Evolutionary conservation across 2,113 vertebrate species (phyloP).

Genomic region (Cephalopterus ornatus): DNA sequence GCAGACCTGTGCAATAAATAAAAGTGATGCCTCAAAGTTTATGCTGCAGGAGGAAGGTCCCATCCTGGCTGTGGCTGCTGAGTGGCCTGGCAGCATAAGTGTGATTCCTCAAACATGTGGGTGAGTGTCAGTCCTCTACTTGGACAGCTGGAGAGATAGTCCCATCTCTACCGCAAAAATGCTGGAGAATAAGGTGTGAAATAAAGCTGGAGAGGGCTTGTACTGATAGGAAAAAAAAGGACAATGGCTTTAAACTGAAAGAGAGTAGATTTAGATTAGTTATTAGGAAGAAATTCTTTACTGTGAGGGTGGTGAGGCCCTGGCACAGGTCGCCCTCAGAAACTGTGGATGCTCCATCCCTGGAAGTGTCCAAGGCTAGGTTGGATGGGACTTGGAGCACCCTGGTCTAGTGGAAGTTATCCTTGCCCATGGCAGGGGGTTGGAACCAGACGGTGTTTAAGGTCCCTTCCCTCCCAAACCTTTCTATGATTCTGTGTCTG

Average conservation of each 20-base stretch:
- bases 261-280: too few relatives aligned
- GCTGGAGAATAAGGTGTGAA: neutral
- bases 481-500: neutral
- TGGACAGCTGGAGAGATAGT: neutral
- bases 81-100: fast-evolving
- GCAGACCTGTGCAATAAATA: neutral
- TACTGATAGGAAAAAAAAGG: neutral
- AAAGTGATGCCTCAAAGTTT: neutral
- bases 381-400: fast-evolving
- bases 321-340: neutral
- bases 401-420: neutral
- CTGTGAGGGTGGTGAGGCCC: neutral
- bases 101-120: fast-evolving
- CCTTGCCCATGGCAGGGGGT: neutral
- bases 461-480: neutral
- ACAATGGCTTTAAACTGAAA: neutral
- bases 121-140: neutral
- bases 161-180: neutral
- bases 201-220: neutral
- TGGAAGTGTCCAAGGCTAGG: too few relatives aligned
- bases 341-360: neutral
- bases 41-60: neutral
- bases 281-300: neutral
- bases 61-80: neutral
- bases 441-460: neutral